Evolutionary conservation across 1,140 invertebrate genomes (phyloP).

Genomic region (Paramacrobiotus metropolitanus): DNA sequence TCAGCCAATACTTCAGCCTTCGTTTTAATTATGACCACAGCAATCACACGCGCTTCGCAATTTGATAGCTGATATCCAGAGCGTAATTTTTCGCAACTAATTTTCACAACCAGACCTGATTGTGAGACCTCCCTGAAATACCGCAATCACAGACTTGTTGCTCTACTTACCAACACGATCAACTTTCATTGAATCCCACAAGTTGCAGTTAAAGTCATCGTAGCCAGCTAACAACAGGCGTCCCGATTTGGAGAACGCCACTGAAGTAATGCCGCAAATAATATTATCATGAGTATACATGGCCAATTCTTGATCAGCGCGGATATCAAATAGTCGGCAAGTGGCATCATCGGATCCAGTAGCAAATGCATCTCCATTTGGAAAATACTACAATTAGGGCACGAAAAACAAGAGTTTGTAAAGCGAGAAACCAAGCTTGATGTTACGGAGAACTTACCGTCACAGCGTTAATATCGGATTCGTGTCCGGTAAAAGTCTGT

Average conservation of each 20-base stretch:
- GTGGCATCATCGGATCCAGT: slow-evolving; percentile 95
- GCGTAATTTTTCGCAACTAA: too few relatives aligned
- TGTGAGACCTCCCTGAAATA: too few relatives aligned
- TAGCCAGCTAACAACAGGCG: slow-evolving; percentile 82
- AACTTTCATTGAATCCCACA: slow-evolving; percentile 95
- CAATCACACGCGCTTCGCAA: too few relatives aligned
- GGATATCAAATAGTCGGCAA: slow-evolving; percentile 84
- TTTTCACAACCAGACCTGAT: too few relatives aligned
- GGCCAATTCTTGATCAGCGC: slow-evolving; percentile 75
- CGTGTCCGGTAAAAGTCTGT: slow-evolving; percentile 93
- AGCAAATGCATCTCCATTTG: slow-evolving; percentile 81
- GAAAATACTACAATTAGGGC: slow-evolving; percentile 97
- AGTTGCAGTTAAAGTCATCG: slow-evolving; percentile 96
- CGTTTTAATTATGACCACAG: too few relatives aligned
- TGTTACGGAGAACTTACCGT: too few relatives aligned
- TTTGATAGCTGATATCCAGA: too few relatives aligned
- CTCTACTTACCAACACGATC: slow-evolving; percentile 82
- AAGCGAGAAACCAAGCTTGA: too few relatives aligned
- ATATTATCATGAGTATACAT: slow-evolving; percentile 98
- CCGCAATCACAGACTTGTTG: too few relatives aligned
- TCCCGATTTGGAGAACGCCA: slow-evolving; percentile 89
- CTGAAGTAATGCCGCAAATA: slow-evolving; percentile 91
- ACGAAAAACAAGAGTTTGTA: too few relatives aligned
- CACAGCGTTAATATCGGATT: slow-evolving; percentile 94
- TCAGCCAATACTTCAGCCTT: too few relatives aligned